Evolutionary conservation across 2,797 vertebrate genomes (phyloP).

Genomic region (Rhinichthys osculus): DNA sequence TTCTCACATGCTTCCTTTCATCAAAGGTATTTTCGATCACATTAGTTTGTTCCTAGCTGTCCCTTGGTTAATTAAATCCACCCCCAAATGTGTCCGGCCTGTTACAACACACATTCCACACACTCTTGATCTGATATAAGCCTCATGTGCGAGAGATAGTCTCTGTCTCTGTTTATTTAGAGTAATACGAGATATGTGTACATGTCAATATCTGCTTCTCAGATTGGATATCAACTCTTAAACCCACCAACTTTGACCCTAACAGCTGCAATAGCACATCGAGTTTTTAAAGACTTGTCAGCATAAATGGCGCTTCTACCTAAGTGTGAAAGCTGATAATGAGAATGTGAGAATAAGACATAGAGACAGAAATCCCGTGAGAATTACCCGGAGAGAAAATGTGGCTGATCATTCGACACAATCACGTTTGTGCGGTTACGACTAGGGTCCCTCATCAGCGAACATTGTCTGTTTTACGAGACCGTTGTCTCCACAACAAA

Average conservation of each 20-base stretch:
- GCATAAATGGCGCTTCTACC: neutral
- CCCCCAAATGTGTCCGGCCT: neutral
- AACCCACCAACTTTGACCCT: neutral
- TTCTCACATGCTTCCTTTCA: neutral
- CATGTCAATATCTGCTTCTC: conserved; percentile 19
- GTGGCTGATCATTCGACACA: neutral
- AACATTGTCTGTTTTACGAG: neutral
- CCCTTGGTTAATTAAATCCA: neutral
- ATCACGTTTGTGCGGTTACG: neutral
- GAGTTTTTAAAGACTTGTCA: conserved; percentile 20
- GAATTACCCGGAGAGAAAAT: neutral
- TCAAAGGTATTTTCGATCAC: neutral
- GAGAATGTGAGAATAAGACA: conserved; percentile 7
- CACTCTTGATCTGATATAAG: conserved; percentile 6
- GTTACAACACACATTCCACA: neutral
- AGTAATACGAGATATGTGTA: conserved; percentile 35
- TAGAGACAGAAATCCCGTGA: neutral
- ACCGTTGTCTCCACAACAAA: conserved; percentile 38
- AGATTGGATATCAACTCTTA: conserved; percentile 35
- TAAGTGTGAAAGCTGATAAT: conserved; percentile 1
- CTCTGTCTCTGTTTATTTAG: conserved; percentile 37
- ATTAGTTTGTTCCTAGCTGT: neutral
- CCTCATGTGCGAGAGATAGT: neutral
- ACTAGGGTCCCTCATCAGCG: neutral
- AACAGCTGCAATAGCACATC: conserved; percentile 28